Base-by-base conservation (phyloP, 2,888 invertebrate species). In the Ectemnius continuus region DNA sequence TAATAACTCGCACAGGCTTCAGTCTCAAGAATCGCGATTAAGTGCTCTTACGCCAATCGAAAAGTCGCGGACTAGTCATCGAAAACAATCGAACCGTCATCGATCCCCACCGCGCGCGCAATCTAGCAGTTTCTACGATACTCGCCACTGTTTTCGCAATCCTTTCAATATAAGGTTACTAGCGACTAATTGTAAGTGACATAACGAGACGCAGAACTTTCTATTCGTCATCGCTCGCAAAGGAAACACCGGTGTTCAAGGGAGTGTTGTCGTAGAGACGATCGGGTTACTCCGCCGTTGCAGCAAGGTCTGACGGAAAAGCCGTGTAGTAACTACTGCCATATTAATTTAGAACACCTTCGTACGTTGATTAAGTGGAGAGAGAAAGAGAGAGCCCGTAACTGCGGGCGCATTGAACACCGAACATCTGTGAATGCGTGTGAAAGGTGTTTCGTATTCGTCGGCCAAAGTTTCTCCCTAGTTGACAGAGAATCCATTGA, bases 291-390 rank as follows among this genome's bases (percentile, higher is more conserved):
- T 73, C 59, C 72, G 76, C 75, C 68, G 58, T 84, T 76, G 76
- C 75, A 69, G 56, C 70, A 69, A 81, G 76, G 73, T 81, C 36
- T 36, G 72, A 67, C 69, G 79, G 78, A 76, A 78, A 75, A 73
- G 77, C 76, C 81, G 82, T 83, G 84, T 36, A 36, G 36, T 36
- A 36, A 36, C 84, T 84, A 88, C 88, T 88, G 88, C 87, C 88
- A 88, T 79, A 75, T 84, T 84, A 79, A 81, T 81, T 84, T 83
- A 84, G 83, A 76, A 83, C 73, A 75, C 46, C 78, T 69, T 75
- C 75, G 77, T 77, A 68, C 64, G 69, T 63, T 74, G 48, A 36
- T 36, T 36, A 36, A 36, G 36, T 2, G 6, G 36, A 36, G 36
- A 23, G 3, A 8, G 36, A 8, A 0, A 5, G 36, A 36, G 36